Evolutionary conservation across 2,888 invertebrate species (phyloP).

Genomic region (Cantharis nigra): DNA sequence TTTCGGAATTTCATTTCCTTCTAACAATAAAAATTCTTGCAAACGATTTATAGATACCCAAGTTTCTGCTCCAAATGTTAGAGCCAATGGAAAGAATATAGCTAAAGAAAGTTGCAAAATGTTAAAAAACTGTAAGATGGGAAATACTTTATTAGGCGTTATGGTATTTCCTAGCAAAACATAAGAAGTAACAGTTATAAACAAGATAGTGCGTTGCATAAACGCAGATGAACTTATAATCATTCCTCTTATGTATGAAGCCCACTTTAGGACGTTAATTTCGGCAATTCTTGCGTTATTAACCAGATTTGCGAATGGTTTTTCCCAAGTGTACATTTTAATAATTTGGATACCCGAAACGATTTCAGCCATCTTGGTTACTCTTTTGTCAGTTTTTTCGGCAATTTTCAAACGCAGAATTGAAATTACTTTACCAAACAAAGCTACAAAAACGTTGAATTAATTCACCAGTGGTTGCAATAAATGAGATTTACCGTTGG

Average conservation of each 20-base stretch:
- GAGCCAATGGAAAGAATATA: conserved; percentile 63
- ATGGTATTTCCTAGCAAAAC: conserved; percentile 68
- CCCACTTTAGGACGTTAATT: conserved; percentile 36
- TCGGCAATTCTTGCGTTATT: conserved; percentile 31
- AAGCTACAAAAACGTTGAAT: conserved; percentile 16
- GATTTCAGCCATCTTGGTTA: conserved; percentile 72
- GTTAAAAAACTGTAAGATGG: conserved; percentile 58
- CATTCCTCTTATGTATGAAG: conserved; percentile 67
- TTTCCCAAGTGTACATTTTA: conserved; percentile 78
- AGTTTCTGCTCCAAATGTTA: conserved; percentile 64
- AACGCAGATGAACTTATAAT: conserved; percentile 77
- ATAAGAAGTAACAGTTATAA: conserved; percentile 75
- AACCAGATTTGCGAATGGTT: conserved; percentile 60
- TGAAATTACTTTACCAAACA: conserved; percentile 35
- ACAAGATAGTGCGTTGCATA: conserved; percentile 79
- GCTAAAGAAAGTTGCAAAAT: conserved; percentile 60
- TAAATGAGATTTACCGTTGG: conserved; percentile 52
- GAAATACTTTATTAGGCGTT: conserved; percentile 54
- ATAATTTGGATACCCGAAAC: conserved; percentile 71
- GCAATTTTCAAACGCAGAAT: conserved; percentile 52
- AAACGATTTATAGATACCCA: conserved; percentile 60
- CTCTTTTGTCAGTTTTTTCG: conserved; percentile 63
- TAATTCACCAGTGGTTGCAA: background rate
- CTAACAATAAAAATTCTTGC: conserved; percentile 60
- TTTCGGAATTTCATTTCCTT: conserved; percentile 57